A percentile compares a stretch with the other conserved stretches of the same genome.
Evolutionary conservation across 2,113 vertebrate genomes (phyloP).

Genomic region (Python bivittatus): DNA sequence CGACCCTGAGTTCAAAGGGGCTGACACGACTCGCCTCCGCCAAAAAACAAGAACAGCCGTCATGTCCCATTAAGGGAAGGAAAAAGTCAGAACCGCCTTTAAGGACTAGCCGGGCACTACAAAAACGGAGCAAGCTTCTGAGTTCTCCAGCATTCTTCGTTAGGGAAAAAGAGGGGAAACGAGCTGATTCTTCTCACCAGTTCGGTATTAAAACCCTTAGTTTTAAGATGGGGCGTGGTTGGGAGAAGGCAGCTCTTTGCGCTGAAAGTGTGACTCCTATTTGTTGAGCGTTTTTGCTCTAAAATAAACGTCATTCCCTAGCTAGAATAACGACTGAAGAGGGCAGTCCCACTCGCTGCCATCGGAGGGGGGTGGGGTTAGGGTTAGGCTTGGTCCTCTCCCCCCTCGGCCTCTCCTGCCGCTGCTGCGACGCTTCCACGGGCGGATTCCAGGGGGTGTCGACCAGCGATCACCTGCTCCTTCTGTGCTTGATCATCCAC

Average conservation of each 20-base stretch:
- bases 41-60: not conserved
- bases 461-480: not conserved
- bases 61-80: not conserved
- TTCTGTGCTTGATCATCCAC: not conserved
- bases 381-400: not conserved
- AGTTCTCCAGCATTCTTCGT: not conserved
- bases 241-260: not conserved
- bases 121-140: not conserved
- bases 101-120: not conserved
- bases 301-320: not conserved
- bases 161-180: not conserved
- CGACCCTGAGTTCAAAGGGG: not conserved
- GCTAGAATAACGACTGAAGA: not conserved
- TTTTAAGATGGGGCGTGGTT: not conserved
- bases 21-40: not conserved
- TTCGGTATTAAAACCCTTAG: not conserved
- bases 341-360: not conserved
- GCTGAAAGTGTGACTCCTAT: not conserved
- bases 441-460: not conserved
- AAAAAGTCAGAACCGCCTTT: not conserved
- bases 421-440: not conserved
- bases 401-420: not conserved
- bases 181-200: too few species aligned
- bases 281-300: not conserved
- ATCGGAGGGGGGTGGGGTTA: not conserved